Evolutionary conservation across 2,113 vertebrate genomes (phyloP).

Genomic region (Alethe diademata): DNA sequence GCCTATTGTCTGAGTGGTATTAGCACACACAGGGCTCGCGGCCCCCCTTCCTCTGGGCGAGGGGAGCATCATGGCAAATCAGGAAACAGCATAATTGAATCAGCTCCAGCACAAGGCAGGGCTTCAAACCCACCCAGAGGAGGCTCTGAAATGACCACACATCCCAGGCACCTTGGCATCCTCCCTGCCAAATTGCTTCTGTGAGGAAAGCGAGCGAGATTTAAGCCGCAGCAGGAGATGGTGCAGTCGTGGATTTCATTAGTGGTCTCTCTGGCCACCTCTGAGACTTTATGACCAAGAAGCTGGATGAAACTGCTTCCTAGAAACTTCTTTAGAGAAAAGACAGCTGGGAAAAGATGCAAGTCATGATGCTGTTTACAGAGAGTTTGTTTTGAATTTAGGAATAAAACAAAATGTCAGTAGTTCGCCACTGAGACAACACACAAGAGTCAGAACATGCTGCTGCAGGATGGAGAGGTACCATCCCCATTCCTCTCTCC

Average conservation of each 20-base stretch:
- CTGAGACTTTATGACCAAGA: background rate
- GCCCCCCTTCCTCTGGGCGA: background rate
- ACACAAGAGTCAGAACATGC: background rate
- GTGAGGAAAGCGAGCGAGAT: background rate
- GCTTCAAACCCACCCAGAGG: background rate
- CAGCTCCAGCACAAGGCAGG: background rate
- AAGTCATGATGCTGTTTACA: background rate
- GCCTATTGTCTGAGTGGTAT: conserved; percentile 43
- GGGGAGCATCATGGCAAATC: background rate
- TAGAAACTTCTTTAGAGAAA: conserved; percentile 9
- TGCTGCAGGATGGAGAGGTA: background rate
- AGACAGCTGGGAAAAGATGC: background rate
- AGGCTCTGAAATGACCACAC: background rate
- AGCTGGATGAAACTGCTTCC: background rate
- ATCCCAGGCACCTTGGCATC: background rate
- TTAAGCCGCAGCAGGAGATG: background rate
- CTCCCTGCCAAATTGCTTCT: background rate
- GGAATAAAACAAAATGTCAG: background rate
- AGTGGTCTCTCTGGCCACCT: background rate
- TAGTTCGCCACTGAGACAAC: background rate
- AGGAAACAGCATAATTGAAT: conserved; percentile 16
- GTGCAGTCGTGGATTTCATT: background rate
- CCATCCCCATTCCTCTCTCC: background rate
- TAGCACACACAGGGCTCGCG: background rate
- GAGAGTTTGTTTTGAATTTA: background rate